phyloP scores from a whole-genome alignment of 2,113 vertebrate species.

The Pelodiscus sinensis region DNA sequence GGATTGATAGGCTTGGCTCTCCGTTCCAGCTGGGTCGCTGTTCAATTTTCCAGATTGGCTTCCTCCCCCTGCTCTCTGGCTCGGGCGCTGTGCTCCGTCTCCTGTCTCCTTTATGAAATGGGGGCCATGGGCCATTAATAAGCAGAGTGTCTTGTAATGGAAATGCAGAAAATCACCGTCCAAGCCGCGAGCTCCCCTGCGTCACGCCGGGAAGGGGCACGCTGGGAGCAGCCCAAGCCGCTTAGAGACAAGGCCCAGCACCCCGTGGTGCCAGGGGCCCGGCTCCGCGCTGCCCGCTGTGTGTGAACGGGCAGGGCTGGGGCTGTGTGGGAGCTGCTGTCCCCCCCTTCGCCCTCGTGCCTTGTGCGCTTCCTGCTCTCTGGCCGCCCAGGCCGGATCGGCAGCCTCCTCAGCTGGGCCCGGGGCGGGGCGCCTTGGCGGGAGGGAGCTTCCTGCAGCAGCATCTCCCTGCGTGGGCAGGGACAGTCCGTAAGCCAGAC shows the following conservation, averaged over 20 bases:
- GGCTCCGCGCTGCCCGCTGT: accelerated
- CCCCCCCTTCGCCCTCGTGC: no score
- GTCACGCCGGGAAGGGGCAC: accelerated
- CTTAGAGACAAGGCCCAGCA: accelerated
- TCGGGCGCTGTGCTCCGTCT: conserved; percentile 61
- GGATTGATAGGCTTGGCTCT: not conserved
- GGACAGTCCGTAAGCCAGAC: no score
- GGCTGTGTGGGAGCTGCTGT: no score
- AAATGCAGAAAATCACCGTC: conserved; percentile 28
- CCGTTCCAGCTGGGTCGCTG: accelerated
- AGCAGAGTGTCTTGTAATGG: conserved; percentile 76
- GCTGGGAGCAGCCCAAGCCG: accelerated
- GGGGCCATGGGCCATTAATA: conserved; percentile 78
- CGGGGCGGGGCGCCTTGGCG: no score
- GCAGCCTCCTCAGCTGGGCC: no score
- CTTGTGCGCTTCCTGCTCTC: not conserved
- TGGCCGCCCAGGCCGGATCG: no score
- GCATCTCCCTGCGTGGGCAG: no score
- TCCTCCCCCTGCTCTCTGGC: not conserved
- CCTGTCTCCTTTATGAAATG: conserved; percentile 76
- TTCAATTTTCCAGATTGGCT: accelerated
- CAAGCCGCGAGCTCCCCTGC: accelerated
- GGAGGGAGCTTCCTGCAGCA: no score
- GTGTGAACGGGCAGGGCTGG: no score
- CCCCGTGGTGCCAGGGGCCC: no score